A percentile compares a stretch with the other conserved stretches of the same genome.
phyloP scores from a whole-genome alignment of 2,113 vertebrate species.

The Daboia siamensis region DNA sequence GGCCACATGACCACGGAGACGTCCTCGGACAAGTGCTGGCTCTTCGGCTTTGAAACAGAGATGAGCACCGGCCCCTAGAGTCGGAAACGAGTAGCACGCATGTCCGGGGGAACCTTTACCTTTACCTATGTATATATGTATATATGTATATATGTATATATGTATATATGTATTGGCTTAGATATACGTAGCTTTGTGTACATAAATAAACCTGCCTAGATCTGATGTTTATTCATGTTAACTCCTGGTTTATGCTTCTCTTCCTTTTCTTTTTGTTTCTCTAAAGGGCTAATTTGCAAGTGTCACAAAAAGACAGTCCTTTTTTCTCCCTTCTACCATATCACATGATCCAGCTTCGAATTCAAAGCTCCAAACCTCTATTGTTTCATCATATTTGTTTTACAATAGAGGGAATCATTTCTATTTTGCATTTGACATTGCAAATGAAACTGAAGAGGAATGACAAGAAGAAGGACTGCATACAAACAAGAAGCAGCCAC shows the following conservation, averaged over 20 bases:
- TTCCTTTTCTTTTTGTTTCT: not conserved
- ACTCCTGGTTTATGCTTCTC: not conserved
- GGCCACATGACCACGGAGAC: too few relatives aligned
- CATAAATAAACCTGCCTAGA: not conserved
- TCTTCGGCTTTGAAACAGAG: too few relatives aligned
- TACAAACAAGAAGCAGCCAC: not conserved
- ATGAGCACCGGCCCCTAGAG: too few relatives aligned
- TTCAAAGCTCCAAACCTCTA: not conserved
- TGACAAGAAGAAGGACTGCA: not conserved
- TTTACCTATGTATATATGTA: too few relatives aligned
- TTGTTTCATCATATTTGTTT: not conserved
- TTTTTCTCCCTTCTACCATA: not conserved
- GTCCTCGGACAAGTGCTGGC: too few relatives aligned
- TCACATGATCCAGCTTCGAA: not conserved
- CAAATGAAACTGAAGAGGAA: conserved; percentile 14
- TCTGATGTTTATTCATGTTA: not conserved
- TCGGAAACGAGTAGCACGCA: too few relatives aligned
- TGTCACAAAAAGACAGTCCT: not conserved
- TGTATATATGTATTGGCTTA: too few relatives aligned
- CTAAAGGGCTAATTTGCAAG: not conserved
- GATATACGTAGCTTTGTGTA: not conserved
- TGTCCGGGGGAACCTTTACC: too few relatives aligned
- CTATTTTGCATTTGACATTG: conserved; percentile 11
- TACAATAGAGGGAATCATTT: conserved; percentile 14
- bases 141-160: too few relatives aligned